phyloP scores from a whole-genome alignment of 2,888 invertebrate species.

The Eudasyphora cyanicolor region DNA sequence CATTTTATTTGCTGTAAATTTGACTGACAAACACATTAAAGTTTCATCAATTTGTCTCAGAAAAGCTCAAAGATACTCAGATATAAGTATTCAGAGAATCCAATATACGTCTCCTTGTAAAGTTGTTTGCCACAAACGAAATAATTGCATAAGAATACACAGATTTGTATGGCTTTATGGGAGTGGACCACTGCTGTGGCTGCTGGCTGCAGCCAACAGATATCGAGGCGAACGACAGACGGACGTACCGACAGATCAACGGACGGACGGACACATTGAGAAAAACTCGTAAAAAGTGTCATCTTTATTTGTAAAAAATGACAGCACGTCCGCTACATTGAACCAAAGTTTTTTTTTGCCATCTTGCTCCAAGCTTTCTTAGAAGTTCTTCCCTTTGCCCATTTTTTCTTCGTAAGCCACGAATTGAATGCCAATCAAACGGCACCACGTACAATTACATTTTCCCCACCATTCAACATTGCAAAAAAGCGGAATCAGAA shows the following conservation, averaged over 20 bases:
- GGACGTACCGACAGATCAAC: no score
- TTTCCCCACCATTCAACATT: not conserved
- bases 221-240: no score
- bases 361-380: not conserved
- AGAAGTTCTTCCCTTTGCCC: not conserved
- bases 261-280: no score
- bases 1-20: not conserved
- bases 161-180: no score
- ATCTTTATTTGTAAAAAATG: not conserved
- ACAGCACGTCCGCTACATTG: not conserved
- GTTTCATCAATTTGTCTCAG: not conserved
- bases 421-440: not conserved
- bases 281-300: not conserved
- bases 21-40: not conserved
- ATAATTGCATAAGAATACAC: not conserved
- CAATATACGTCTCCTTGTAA: not conserved
- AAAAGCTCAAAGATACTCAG: no score
- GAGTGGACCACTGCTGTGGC: no score
- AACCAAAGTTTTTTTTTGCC: not conserved
- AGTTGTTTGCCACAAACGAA: not conserved
- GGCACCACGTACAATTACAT: not conserved
- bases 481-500: not conserved
- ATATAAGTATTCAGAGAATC: no score
- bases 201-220: no score
- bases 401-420: not conserved